Evolutionary conservation across 2,113 vertebrate genomes (phyloP).

Genomic region (Conger conger): DNA sequence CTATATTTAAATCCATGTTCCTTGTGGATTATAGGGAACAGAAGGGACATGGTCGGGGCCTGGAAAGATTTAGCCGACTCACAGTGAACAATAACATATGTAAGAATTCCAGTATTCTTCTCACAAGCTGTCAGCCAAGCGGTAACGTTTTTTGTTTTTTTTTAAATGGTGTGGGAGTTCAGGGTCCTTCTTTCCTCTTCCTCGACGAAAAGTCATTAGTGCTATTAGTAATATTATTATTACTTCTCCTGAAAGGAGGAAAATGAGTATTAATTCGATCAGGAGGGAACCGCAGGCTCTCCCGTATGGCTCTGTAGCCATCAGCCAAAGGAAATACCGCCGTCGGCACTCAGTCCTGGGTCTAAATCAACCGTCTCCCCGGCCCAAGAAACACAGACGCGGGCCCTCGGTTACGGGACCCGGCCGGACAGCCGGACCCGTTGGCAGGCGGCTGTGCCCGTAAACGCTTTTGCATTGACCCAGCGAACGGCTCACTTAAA

Average conservation of each 20-base stretch:
- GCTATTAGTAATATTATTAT: conserved; percentile 39
- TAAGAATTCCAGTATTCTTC: conserved; percentile 27
- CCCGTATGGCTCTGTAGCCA: conserved; percentile 51
- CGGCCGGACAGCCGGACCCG: conserved; percentile 25
- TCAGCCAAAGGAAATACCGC: conserved; percentile 60
- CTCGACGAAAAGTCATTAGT: conserved; percentile 40
- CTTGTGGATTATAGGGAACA: not conserved
- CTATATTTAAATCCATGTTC: not conserved
- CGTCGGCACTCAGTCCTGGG: conserved; percentile 38
- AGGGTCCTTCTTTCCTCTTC: conserved; percentile 45
- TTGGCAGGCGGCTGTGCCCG: conserved; percentile 38
- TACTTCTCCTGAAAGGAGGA: conserved; percentile 51
- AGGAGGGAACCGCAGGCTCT: conserved; percentile 57
- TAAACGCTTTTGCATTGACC: conserved; percentile 53
- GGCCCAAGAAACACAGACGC: conserved; percentile 38
- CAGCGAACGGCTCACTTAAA: conserved; percentile 39
- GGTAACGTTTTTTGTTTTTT: too few relatives aligned
- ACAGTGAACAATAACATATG: conserved; percentile 41
- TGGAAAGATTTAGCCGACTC: not conserved
- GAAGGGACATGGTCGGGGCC: not conserved
- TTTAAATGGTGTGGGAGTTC: conserved; percentile 38
- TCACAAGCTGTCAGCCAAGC: conserved; percentile 30
- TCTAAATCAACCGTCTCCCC: conserved; percentile 33
- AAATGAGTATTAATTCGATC: conserved; percentile 63
- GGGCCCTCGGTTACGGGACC: not conserved